A percentile compares a stretch with the other conserved stretches of the same genome.
These are phyloP conservation scores for Gallinago jamesoni DNA, from an alignment of 2,113 vertebrate species.

Conservation along the genomic window DNA sequence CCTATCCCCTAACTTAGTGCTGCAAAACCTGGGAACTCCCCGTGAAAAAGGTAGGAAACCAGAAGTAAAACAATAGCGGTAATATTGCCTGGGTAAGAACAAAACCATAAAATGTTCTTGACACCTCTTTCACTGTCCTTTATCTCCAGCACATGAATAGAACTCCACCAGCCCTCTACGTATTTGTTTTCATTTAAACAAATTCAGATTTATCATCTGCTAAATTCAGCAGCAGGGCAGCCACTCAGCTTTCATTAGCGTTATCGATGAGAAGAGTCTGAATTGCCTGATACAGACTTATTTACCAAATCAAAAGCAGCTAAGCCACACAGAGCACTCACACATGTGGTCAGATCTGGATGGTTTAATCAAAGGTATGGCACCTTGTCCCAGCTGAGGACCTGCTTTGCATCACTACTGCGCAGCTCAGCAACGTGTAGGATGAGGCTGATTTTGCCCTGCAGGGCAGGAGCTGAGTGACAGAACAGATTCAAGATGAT, in stretches of 20 bases:
- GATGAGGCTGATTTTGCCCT: neutral
- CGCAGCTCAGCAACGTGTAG: accelerated
- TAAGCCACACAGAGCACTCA: accelerated
- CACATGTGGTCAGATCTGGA: neutral
- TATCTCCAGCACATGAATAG: neutral
- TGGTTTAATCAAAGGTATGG: neutral
- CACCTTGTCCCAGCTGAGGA: neutral
- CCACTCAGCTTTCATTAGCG: neutral
- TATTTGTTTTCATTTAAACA: neutral
- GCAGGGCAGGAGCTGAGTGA: neutral
- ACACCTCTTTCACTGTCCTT: neutral
- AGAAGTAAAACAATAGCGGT: neutral
- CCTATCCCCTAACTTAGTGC: neutral
- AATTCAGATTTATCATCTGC: neutral
- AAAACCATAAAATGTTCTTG: neutral
- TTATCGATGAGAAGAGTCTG: neutral
- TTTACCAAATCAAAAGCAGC: neutral
- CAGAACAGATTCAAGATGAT: neutral
- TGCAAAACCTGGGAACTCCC: neutral
- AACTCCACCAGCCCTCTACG: neutral
- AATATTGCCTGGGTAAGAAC: neutral
- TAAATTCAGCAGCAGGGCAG: neutral
- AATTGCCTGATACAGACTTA: neutral
- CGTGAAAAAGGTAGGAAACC: neutral
- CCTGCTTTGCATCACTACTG: accelerated